Conservation (phyloP, 2,113 vertebrate genomes). For the Corapipo altera region DNA sequence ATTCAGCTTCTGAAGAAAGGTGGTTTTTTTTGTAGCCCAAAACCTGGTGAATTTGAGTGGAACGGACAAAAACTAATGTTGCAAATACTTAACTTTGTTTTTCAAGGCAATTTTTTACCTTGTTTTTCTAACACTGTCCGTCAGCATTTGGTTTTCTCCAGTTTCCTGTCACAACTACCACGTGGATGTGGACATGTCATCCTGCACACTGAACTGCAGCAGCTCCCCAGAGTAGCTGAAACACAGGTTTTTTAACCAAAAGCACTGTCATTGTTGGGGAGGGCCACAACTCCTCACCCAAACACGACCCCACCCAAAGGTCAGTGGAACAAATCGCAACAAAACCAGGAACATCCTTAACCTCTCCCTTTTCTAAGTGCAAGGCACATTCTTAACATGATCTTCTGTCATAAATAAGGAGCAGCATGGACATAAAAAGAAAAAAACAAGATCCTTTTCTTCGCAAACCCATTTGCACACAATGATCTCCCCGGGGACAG, state of each 20-base stretch:
- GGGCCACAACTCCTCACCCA: background rate
- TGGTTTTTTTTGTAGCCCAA: background rate
- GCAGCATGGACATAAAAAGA: background rate
- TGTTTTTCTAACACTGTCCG: background rate
- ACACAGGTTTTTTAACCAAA: too few relatives aligned
- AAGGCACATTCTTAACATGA: background rate
- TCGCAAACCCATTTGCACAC: background rate
- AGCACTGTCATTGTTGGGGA: background rate
- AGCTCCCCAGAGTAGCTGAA: background rate
- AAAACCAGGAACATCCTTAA: background rate
- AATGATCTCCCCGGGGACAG: background rate
- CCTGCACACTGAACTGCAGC: background rate
- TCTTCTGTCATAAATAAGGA: background rate
- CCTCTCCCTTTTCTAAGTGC: background rate
- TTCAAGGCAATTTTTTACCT: background rate
- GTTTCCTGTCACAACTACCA: background rate
- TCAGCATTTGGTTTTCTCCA: background rate
- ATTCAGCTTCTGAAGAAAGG: background rate
- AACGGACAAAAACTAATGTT: background rate
- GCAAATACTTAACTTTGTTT: background rate
- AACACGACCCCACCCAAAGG: fast-evolving
- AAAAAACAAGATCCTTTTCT: background rate
- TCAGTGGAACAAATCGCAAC: background rate
- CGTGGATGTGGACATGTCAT: background rate
- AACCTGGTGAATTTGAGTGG: background rate